A percentile compares a stretch with the other conserved stretches of the same genome.
These are phyloP conservation scores for Apoda limacodes DNA, from an alignment of 2,888 invertebrate genomes.

Conservation along the genomic window DNA sequence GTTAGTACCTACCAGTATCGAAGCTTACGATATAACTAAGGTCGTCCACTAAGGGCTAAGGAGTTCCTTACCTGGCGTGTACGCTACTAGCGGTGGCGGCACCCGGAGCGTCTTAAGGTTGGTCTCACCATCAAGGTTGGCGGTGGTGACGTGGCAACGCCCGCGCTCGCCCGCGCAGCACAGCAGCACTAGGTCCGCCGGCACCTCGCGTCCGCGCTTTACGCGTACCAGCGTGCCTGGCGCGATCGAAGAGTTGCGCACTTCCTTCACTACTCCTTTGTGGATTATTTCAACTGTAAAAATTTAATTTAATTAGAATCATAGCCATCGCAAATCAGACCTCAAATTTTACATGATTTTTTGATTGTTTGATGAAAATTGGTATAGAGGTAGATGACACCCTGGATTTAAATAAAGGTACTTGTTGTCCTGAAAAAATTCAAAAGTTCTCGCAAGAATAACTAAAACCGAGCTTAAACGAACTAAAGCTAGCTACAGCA, in stretches of 20 bases:
- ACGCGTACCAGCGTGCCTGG: conserved; percentile 84
- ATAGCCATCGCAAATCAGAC: too few species aligned
- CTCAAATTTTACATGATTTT: too few species aligned
- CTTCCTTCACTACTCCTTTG: conserved; percentile 64
- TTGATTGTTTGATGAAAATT: too few species aligned
- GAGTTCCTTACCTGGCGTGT: conserved; percentile 41
- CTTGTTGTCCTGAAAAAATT: too few species aligned
- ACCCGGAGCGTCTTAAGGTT: conserved; percentile 76
- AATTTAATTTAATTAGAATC: too few species aligned
- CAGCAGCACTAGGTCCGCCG: conserved; percentile 83
- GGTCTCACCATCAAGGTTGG: conserved; percentile 89
- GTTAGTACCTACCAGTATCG: too few species aligned
- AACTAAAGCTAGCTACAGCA: too few species aligned
- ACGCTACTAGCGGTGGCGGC: conserved; percentile 48
- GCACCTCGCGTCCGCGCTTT: conserved; percentile 78
- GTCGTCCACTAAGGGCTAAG: conserved; percentile 20
- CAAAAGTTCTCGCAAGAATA: too few species aligned
- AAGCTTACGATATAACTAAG: conserved; percentile 14
- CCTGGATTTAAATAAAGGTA: too few species aligned
- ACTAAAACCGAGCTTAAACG: too few species aligned
- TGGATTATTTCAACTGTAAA: conserved; percentile 71
- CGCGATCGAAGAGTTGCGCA: conserved; percentile 68
- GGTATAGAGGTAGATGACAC: too few species aligned
- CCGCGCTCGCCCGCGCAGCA: conserved; percentile 76
- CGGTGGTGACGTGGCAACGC: conserved; percentile 83